phyloP scores from a whole-genome alignment of 2,797 vertebrate species.

The Oophaga sylvatica region DNA sequence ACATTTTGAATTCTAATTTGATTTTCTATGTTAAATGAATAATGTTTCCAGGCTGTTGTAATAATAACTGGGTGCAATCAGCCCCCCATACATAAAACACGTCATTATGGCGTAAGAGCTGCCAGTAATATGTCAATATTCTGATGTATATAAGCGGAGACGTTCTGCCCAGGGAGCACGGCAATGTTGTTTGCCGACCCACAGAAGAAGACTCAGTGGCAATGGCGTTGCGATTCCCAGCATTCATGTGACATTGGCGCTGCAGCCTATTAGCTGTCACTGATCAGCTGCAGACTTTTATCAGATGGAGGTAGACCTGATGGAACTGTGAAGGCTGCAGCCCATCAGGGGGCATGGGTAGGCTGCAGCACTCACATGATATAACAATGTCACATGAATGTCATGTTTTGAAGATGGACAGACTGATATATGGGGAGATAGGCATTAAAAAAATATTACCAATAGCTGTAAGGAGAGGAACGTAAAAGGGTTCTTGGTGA shows the following conservation, averaged over 20 bases:
- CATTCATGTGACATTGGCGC: too few relatives aligned
- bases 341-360: too few relatives aligned
- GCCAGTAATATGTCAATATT: not conserved
- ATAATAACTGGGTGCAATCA: constrained; percentile 15
- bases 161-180: not conserved
- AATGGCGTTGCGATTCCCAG: too few relatives aligned
- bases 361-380: too few relatives aligned
- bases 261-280: too few relatives aligned
- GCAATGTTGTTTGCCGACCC: not conserved
- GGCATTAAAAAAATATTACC: too few relatives aligned
- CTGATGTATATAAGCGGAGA: not conserved
- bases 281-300: too few relatives aligned
- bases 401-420: not conserved
- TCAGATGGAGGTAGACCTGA: too few relatives aligned
- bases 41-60: not conserved
- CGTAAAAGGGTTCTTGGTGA: too few relatives aligned
- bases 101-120: not conserved
- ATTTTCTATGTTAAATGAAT: constrained; percentile 8
- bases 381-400: too few relatives aligned
- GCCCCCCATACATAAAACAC: not conserved
- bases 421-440: not conserved
- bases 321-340: too few relatives aligned
- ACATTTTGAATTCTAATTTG: constrained; percentile 30
- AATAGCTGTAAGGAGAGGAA: too few relatives aligned
- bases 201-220: not conserved